Percentiles rank a stretch among this genome's conserved stretches.
These are phyloP conservation scores for Pyrgus malvae DNA, from an alignment of 2,888 invertebrate genomes.

Conservation along the genomic window DNA sequence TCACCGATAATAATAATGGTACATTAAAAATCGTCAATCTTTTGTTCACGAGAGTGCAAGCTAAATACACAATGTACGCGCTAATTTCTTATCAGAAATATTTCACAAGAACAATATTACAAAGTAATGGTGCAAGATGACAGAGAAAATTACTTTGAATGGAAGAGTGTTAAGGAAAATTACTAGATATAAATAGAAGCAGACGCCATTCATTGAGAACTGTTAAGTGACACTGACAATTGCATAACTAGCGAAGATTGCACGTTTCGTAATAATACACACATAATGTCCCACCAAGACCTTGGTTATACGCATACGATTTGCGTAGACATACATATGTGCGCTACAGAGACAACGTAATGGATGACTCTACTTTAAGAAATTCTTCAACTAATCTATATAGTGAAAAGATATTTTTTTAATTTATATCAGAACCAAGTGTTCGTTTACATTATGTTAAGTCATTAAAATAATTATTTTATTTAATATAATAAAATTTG, in stretches of 20 bases:
- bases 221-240: constrained; percentile 14
- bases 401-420: too few species aligned
- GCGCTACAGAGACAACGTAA: constrained; percentile 1
- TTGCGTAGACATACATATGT: constrained; percentile 4
- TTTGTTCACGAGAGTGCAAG: too few species aligned
- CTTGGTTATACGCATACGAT: constrained; percentile 7
- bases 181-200: constrained; percentile 19
- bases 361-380: too few species aligned
- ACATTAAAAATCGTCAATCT: too few species aligned
- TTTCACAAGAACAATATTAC: background rate
- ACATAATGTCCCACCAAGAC: background rate
- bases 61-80: too few species aligned
- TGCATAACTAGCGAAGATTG: constrained; percentile 19
- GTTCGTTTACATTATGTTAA: too few species aligned
- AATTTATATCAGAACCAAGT: too few species aligned
- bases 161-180: constrained; percentile 15
- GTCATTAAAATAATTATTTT: too few species aligned
- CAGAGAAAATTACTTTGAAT: constrained; percentile 16
- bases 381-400: too few species aligned
- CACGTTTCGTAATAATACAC: constrained; percentile 15
- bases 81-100: too few species aligned
- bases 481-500: too few species aligned
- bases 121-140: background rate
- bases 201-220: constrained; percentile 14
- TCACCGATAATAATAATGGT: too few species aligned